Percentiles rank a stretch among this genome's conserved stretches.
Evolutionary conservation across 2,888 invertebrate genomes (phyloP).

Genomic region (Notodonta ziczac): DNA sequence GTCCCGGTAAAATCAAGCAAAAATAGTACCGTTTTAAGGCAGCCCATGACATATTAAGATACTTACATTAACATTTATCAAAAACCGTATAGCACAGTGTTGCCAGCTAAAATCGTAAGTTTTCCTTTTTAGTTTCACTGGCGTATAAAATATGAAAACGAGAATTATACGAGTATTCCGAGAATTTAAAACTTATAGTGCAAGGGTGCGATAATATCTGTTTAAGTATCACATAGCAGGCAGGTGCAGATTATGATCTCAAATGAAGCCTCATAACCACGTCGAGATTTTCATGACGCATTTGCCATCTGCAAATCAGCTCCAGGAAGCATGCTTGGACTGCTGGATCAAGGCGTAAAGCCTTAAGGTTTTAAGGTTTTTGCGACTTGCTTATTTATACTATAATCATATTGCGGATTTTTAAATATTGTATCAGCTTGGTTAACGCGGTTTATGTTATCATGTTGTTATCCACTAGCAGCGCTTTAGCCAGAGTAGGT

Average conservation of each 20-base stretch:
- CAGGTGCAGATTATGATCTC: constrained; percentile 52
- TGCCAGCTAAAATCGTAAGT: not conserved
- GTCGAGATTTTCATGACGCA: constrained; percentile 42
- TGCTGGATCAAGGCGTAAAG: constrained; percentile 10
- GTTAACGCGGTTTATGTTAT: no score
- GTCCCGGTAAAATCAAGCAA: no score
- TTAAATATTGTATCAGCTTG: not conserved
- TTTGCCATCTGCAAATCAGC: constrained; percentile 47
- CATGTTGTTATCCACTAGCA: no score
- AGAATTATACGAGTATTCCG: not conserved
- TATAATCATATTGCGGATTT: constrained; percentile 1
- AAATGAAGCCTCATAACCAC: constrained; percentile 53
- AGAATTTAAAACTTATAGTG: constrained; percentile 13
- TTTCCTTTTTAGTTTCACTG: not conserved
- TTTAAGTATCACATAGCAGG: constrained; percentile 39
- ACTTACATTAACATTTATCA: not conserved
- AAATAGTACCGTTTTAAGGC: no score
- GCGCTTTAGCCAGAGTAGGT: no score
- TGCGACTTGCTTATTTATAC: not conserved
- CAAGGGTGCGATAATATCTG: constrained; percentile 19
- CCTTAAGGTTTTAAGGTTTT: constrained; percentile 8
- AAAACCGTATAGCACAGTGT: not conserved
- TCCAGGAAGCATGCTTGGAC: constrained; percentile 49
- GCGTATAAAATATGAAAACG: not conserved
- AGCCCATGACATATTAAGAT: no score